phyloP scores from a whole-genome alignment of 2,797 vertebrate species.

The Pangasius djambal region DNA sequence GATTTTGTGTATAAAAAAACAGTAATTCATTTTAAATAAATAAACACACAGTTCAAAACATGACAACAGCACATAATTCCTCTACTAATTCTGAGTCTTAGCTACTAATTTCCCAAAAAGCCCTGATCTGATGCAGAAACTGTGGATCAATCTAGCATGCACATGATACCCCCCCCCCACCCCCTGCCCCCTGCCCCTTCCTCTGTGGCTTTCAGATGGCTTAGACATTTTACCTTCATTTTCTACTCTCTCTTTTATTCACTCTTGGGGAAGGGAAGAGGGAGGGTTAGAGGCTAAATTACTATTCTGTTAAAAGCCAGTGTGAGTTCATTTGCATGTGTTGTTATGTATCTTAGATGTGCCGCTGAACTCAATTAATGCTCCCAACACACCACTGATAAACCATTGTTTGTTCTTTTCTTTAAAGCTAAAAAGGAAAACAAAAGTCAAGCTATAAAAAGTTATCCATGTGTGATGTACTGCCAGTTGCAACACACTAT shows the following conservation, averaged over 20 bases:
- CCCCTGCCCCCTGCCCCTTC: slow-evolving; percentile 56
- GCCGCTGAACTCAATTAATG: slow-evolving; percentile 82
- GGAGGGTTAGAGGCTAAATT: slow-evolving; percentile 57
- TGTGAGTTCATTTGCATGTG: slow-evolving; percentile 82
- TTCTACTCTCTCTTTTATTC: slow-evolving; percentile 61
- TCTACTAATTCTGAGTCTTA: slow-evolving; percentile 61
- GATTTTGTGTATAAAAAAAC: background rate
- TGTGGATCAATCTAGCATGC: slow-evolving; percentile 86
- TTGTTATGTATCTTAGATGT: slow-evolving; percentile 81
- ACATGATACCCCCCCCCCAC: slow-evolving; percentile 65
- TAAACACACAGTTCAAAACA: background rate
- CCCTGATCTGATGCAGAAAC: slow-evolving; percentile 70
- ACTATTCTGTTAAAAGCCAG: slow-evolving; percentile 58
- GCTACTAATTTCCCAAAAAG: slow-evolving; percentile 57
- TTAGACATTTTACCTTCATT: slow-evolving; percentile 80
- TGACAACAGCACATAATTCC: slow-evolving; percentile 61
- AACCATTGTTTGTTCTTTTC: slow-evolving; percentile 78
- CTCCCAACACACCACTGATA: slow-evolving; percentile 79
- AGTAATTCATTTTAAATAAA: slow-evolving; percentile 6
- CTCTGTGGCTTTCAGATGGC: slow-evolving; percentile 84
- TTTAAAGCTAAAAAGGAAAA: slow-evolving; percentile 65
- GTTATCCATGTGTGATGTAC: slow-evolving; percentile 77
- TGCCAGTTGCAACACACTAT: slow-evolving; percentile 68
- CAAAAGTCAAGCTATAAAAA: slow-evolving; percentile 64
- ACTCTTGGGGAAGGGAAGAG: slow-evolving; percentile 50